Percentiles rank a stretch among this genome's conserved stretches.
phyloP scores from a whole-genome alignment of 2,797 vertebrate genomes.

The Oceanodroma leucorhoa region DNA sequence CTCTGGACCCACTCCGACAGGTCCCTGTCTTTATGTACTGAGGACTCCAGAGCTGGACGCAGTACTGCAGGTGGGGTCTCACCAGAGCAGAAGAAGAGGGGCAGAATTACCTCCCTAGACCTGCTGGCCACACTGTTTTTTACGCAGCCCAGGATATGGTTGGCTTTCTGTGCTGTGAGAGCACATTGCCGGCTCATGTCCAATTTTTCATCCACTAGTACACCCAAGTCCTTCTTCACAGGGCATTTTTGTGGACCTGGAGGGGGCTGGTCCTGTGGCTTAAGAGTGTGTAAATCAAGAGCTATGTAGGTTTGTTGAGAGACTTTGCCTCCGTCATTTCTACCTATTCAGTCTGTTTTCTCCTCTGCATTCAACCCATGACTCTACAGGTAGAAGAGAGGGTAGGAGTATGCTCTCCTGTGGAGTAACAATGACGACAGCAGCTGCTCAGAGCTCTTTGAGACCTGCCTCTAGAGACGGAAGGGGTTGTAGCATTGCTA shows the following conservation, averaged over 20 bases:
- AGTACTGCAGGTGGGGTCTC: background rate
- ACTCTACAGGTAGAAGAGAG: background rate
- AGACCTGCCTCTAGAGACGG: background rate
- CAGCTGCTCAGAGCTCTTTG: background rate
- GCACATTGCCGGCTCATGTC: fast-evolving
- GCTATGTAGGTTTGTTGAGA: background rate
- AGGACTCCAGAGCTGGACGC: background rate
- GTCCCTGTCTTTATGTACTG: background rate
- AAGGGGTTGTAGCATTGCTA: background rate
- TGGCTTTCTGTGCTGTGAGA: background rate
- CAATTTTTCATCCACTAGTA: background rate
- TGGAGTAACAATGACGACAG: background rate
- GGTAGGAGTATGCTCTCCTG: background rate
- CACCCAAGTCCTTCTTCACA: background rate
- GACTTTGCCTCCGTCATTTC: background rate
- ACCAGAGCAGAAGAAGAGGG: background rate
- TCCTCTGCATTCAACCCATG: background rate
- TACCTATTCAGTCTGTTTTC: background rate
- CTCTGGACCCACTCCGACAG: fast-evolving
- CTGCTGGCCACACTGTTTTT: fast-evolving
- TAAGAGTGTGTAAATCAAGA: background rate
- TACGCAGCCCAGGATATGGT: background rate
- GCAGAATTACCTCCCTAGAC: fast-evolving
- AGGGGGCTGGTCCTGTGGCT: background rate
- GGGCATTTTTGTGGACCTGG: background rate